Percentiles rank a stretch among this genome's conserved stretches.
These are phyloP conservation scores for Mythimna lalbum DNA, from an alignment of 2,888 invertebrate species.

Conservation along the genomic window DNA sequence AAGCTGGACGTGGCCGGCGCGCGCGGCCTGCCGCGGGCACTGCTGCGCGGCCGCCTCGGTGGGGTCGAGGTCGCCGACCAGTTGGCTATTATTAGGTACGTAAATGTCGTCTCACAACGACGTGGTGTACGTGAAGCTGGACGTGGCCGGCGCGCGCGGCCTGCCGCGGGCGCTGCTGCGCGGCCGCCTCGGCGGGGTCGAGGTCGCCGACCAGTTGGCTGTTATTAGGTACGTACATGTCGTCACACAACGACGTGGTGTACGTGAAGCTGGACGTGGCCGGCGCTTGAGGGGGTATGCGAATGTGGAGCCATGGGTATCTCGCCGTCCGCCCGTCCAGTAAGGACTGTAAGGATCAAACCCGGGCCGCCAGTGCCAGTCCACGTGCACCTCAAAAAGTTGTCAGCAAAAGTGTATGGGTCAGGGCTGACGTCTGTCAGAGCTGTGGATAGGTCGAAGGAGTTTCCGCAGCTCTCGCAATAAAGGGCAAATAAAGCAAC, in stretches of 20 bases:
- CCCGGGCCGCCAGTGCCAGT: too few species aligned
- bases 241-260: conserved; percentile 97
- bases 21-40: conserved; percentile 94
- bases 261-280: conserved; percentile 97
- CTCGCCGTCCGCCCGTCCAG: too few species aligned
- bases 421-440: too few species aligned
- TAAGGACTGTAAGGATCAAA: too few species aligned
- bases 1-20: conserved; percentile 97
- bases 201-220: conserved; percentile 97
- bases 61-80: conserved; percentile 98
- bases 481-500: too few species aligned
- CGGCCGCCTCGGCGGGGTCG: conserved; percentile 96
- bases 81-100: conserved; percentile 94
- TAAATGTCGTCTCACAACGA: conserved; percentile 94
- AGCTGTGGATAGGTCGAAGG: too few species aligned
- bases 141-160: conserved; percentile 96
- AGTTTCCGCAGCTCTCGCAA: too few species aligned
- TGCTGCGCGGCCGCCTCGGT: conserved; percentile 95
- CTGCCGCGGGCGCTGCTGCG: conserved; percentile 96
- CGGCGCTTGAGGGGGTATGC: conserved; percentile 92
- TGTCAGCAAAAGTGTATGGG: too few species aligned
- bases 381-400: too few species aligned
- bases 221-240: conserved; percentile 92
- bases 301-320: too few species aligned
- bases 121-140: conserved; percentile 97